phyloP scores from a whole-genome alignment of 1,140 invertebrate genomes.

The Protaetia brevitarsis region DNA sequence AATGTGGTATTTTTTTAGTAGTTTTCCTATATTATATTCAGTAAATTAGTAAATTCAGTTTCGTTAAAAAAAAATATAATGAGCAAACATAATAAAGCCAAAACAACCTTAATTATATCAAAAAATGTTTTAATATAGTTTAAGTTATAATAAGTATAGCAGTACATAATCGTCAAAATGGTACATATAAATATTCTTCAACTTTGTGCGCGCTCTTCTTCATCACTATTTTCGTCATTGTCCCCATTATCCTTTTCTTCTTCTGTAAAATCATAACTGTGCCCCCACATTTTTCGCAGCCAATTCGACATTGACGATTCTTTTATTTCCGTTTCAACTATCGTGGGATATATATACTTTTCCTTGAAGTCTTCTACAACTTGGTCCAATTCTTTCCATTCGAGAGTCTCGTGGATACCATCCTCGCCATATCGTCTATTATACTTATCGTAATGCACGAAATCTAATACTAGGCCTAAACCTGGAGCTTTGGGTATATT shows the following conservation, averaged over 20 bases:
- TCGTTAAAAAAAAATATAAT: no score
- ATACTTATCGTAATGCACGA: constrained; percentile 89
- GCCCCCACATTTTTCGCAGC: constrained; percentile 63
- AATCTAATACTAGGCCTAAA: constrained; percentile 83
- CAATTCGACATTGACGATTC: constrained; percentile 74
- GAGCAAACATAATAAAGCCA: no score
- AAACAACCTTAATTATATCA: no score
- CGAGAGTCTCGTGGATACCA: constrained; percentile 79
- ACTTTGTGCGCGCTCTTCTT: constrained; percentile 3
- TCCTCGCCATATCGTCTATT: constrained; percentile 80
- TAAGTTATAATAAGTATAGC: not conserved
- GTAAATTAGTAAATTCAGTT: no score
- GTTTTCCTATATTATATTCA: no score
- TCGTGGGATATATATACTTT: constrained; percentile 74
- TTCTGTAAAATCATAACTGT: constrained; percentile 62
- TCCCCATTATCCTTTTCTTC: constrained; percentile 45
- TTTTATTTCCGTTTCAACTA: constrained; percentile 76
- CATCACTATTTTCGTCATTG: constrained; percentile 18
- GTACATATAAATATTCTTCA: not conserved
- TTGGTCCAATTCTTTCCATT: constrained; percentile 74
- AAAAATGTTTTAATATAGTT: not conserved
- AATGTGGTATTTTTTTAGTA: no score
- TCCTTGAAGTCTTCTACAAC: constrained; percentile 75
- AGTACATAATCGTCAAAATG: not conserved
- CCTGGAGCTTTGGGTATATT: constrained; percentile 93